Base-by-base conservation (phyloP, 2,888 invertebrate genomes). In the Noctua fimbriata region DNA sequence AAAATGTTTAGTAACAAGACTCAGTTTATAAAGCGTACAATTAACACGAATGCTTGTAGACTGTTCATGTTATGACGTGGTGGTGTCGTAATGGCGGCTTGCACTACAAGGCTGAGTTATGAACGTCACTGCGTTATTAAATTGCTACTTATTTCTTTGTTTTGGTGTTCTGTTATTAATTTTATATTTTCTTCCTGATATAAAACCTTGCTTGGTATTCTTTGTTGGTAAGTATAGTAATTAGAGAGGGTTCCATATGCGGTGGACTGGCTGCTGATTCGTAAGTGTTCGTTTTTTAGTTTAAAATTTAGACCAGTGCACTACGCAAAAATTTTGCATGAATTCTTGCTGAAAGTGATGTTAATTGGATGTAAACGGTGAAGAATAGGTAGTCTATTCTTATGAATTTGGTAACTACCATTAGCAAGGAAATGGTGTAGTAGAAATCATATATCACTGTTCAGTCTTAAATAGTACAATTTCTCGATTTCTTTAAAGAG, bases 11-110 rank as follows among this genome's bases (percentile, higher is more conserved):
- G 85, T 80, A 82, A 87, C 73, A 85, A 84, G 78, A 69, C 47
- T 85, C 81, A 84, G 88, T 90, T 90, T 87, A 91, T 82, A 89
- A 90, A 90, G 85, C 28, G 84, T 81, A 85, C 79, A 83, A 90
- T 91, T 92, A 81, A 90, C 89, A 89, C 86, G 83, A 90, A 89
- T 88, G 84, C 82, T 79, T 83, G 81, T 83, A 70, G 72, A 81
- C 60, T 70, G 28, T 58, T 70, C 47, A 14, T 21, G 3, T 36
- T n/a, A 47, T 78, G 78, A 81, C 81, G 81, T 52, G 49, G 14
- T 16, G 41, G 63, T 88, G 83, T 86, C 77, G 82, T 78, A 87
- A 89, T 76, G 70, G 67, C 78, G 79, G 86, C 78, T 83, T 87
- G 81, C 76, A 81, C 77, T 79, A 87, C 90, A 91, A 92, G 90